These are phyloP conservation scores for Sitobion miscanthi DNA, from an alignment of 1,140 invertebrate species.

Conservation along the genomic window DNA sequence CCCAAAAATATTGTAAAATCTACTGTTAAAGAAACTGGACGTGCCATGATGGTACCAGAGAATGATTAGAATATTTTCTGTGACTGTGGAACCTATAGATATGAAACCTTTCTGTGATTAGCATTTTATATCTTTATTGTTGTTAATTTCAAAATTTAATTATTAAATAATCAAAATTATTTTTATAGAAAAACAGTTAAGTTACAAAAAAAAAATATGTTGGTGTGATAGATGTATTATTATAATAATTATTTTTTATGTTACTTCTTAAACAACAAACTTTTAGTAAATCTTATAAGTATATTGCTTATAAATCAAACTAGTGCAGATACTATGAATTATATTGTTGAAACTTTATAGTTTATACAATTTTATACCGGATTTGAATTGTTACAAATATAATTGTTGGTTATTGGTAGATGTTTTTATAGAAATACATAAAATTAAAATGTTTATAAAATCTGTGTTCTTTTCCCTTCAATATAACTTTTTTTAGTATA, in stretches of 20 bases:
- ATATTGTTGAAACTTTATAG: background rate
- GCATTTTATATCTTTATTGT: background rate
- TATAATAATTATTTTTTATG: background rate
- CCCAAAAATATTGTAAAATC: constrained; percentile 71
- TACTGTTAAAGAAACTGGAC: constrained; percentile 71
- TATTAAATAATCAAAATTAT: background rate
- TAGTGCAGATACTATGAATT: background rate
- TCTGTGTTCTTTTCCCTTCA: background rate
- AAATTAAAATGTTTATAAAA: background rate
- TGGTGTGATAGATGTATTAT: background rate
- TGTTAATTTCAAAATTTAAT: too few relatives aligned
- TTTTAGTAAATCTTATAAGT: background rate
- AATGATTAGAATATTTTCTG: constrained; percentile 13
- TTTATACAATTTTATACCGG: background rate
- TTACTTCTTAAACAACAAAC: background rate
- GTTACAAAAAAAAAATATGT: background rate
- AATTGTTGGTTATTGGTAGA: background rate
- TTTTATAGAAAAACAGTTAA: background rate
- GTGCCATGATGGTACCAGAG: constrained; percentile 11
- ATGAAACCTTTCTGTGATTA: background rate
- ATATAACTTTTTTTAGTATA: background rate
- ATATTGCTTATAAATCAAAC: background rate
- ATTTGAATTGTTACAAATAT: background rate
- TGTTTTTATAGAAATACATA: background rate
- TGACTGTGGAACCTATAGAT: background rate